Evolutionary conservation across 2,113 vertebrate species (phyloP), one percentile per base, ranked within the genome.

Genomic region (Lutjanus erythropterus): DNA sequence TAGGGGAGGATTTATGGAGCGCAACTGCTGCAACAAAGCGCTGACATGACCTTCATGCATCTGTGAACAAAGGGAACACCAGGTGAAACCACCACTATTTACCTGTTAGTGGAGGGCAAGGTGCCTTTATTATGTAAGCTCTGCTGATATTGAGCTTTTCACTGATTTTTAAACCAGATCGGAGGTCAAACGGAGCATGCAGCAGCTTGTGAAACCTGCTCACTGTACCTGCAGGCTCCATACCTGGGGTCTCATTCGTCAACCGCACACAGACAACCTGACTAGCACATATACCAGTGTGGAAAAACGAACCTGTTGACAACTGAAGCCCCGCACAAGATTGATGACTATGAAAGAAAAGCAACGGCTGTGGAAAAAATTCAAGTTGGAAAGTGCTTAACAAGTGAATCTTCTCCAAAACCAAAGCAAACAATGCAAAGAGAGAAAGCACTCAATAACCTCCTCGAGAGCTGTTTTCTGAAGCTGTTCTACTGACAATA

Each of bases 81-180:
- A 61, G 52, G 74, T 88, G 59, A 89, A 84, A 77, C 59, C 23
- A 78, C 86, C 89, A 62, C 78, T 89, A 93, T 91, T 89, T 78
- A 87, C 75, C 49, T 1, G 8, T 70, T 15, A 14, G 29, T 15
- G 6, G 27, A 81, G 41, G 50, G 35, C 50, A 80, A 84, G 61
- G 21, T 70, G 52, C 41, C 70, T 68, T 46, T 78, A 47, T 84
- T 74, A 68, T 79, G 59, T 25, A 46, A 66, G 16, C 35, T 83
- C 10, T 86, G 66, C 73, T 81, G 71, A 83, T 75, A 68, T 52
- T 49, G 70, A 58, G 75, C 61, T 80, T 89, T 91, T 77, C 31
- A 65, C n/a, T 19, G 79, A 87, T 89, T 81, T 79, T 64, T 62
- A 42, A 71, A 65, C 49, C 33, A 68, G 86, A 90, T 90, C 18